Base-by-base conservation (phyloP, 2,797 vertebrate genomes). In the Pelochelys cantorii region DNA sequence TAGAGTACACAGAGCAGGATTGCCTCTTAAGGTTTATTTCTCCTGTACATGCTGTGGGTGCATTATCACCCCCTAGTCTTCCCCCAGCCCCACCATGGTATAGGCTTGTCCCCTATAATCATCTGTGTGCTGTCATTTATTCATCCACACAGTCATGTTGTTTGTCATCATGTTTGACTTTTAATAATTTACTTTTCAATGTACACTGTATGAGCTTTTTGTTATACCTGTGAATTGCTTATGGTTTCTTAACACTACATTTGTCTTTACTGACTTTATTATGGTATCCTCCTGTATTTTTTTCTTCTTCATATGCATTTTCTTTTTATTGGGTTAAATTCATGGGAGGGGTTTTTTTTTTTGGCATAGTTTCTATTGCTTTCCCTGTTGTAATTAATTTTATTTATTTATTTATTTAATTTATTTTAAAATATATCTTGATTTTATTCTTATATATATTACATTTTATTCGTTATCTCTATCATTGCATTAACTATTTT, bases 21-120 rank as follows among this genome's bases (percentile, higher is more conserved):
- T 65, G 81, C 81, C 68, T 57, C 78, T 81, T 88, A 37, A 7
- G n/a, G 48, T 20, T 34, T 71, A 5, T 37, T 71, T 71, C n/a
- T 18, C 20, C 34, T 20, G 18, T 10, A 22, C 65, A 71, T n/a
- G 34, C 68, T 23, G 29, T 65, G 68, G 22, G 20, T 71, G 68
- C 18, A 71, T 18, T 37, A 37, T 37, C n/a, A 23, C 18, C 20
- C n/a, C 68, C 65, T 20, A 34, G 18, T 20, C 68, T 34, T 10
- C 10, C 18, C 3, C 1, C n/a, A n/a, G 5, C 18, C 8, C 31
- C n/a, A 71, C 17, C 17, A 14, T 2, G 18, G 65, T 31, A 18
- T 37, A 11, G n/a, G 65, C n/a, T 37, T 34, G 9, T 37, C 65
- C 68, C 34, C 68, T 71, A n/a, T 18, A 71, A 18, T 68, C 65